Evolutionary conservation across 2,888 invertebrate species (phyloP), one percentile per base, ranked within the genome.

Genomic region (Corbicula japonica): DNA sequence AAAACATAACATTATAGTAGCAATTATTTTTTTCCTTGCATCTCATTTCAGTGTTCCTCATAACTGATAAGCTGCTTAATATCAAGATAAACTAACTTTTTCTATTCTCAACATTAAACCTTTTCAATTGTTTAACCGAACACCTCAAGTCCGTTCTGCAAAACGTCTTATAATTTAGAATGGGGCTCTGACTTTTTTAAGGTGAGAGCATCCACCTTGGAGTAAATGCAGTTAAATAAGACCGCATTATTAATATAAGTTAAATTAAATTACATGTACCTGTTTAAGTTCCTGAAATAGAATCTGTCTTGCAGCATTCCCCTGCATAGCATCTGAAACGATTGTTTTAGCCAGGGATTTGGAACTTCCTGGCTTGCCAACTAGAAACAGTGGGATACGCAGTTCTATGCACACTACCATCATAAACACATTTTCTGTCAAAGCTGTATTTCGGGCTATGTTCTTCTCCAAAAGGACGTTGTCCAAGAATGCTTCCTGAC

Each of bases 281-380:
- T 90, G 88, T 80, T 92, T 92, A 52, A 92, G 78, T 6, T 81
- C 62, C 63, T 84, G 88, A 83, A 92, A 92, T 28, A 92, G 83
- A 1, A 85, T 78, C 23, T 86, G 73, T 48, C 85, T 78, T 1
- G 92, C 87, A 21, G 89, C 86, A 69, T 87, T 87, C 30, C 92
- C 93, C 63, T 92, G 90, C 92, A 93, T 92, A 41, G 90, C 91
- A 78, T 92, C 91, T 18, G 87, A 86, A 6, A 93, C 92, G 65
- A 93, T 90, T 50, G 92, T 91, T 54, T 92, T 93, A 15, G 93
- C 91, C 50, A 93, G 86, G 21, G 93, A 93, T 76, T 93, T 93
- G 30, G 92, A 92, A 75, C 92, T 92, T 26, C 93, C 93, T 18
- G 93, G 93, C 79, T 93, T 93, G 18, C 93, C 93, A 8, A 93